Percentiles rank a stretch among this genome's conserved stretches.
Evolutionary conservation across 2,113 vertebrate species (phyloP).

Genomic region (Mionectes macconnelli): DNA sequence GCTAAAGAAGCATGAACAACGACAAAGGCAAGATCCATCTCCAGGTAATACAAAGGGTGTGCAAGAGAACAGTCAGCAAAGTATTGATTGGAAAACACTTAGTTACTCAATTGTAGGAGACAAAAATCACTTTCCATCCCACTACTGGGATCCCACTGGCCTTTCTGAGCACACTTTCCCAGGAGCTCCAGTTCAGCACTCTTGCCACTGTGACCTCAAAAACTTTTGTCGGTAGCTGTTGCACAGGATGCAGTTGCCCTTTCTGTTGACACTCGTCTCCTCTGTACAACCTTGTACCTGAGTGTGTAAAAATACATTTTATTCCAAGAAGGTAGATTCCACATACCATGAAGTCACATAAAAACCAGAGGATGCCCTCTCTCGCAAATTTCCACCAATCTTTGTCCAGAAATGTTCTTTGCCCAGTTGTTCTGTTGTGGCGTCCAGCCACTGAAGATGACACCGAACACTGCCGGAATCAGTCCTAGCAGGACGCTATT

Average conservation of each 20-base stretch:
- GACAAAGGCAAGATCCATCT: not conserved
- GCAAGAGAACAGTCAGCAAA: not conserved
- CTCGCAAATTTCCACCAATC: not conserved
- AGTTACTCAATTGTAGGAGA: not conserved
- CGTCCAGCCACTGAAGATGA: not conserved
- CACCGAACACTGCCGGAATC: not conserved
- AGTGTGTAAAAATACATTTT: not conserved
- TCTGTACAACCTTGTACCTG: not conserved
- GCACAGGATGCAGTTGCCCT: not conserved
- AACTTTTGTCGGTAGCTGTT: not conserved
- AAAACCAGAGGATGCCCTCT: not conserved
- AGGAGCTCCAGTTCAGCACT: not conserved
- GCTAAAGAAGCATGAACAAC: not conserved
- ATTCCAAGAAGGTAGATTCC: not conserved
- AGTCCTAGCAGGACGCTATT: not conserved
- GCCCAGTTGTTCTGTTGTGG: not conserved
- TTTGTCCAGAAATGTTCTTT: not conserved
- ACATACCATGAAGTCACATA: not conserved
- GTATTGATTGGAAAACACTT: not conserved
- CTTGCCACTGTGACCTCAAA: not conserved
- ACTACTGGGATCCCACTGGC: not conserved
- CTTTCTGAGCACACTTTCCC: not conserved
- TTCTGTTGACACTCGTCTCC: not conserved
- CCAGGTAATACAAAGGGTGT: not conserved
- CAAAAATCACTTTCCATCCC: not conserved